These are phyloP conservation scores for Chlorodrepanis virens DNA, from an alignment of 2,113 vertebrate species.

Conservation along the genomic window DNA sequence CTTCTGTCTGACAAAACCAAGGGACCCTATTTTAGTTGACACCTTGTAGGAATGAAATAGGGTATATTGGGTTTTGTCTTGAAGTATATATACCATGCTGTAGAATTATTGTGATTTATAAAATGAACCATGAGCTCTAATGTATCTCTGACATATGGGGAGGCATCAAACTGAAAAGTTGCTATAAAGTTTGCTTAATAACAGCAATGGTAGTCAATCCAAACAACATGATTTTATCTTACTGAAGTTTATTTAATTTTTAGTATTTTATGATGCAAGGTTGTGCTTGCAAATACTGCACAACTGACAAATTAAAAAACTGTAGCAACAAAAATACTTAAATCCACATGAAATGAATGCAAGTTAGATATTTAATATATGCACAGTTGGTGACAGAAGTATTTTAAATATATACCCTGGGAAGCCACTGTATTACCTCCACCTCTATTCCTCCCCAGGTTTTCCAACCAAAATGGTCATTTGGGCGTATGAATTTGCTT, in stretches of 20 bases:
- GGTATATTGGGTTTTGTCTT: background rate
- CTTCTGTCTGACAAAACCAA: background rate
- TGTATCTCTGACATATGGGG: background rate
- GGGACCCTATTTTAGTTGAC: background rate
- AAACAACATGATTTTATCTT: background rate
- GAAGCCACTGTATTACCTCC: background rate
- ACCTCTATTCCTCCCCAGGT: background rate
- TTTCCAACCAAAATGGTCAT: background rate
- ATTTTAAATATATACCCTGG: background rate
- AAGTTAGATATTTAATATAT: background rate
- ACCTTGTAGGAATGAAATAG: background rate
- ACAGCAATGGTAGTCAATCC: background rate
- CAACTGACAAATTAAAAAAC: background rate
- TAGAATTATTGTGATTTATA: background rate
- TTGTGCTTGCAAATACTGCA: background rate
- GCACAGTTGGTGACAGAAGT: background rate
- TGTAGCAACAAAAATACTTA: background rate
- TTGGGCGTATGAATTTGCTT: background rate
- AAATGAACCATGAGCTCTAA: background rate
- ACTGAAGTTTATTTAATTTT: background rate
- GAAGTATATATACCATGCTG: background rate
- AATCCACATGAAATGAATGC: background rate
- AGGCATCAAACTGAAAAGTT: background rate
- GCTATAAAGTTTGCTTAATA: background rate
- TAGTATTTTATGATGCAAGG: background rate